Base-by-base conservation (phyloP, 2,797 vertebrate species). In the Agapornis canus region DNA sequence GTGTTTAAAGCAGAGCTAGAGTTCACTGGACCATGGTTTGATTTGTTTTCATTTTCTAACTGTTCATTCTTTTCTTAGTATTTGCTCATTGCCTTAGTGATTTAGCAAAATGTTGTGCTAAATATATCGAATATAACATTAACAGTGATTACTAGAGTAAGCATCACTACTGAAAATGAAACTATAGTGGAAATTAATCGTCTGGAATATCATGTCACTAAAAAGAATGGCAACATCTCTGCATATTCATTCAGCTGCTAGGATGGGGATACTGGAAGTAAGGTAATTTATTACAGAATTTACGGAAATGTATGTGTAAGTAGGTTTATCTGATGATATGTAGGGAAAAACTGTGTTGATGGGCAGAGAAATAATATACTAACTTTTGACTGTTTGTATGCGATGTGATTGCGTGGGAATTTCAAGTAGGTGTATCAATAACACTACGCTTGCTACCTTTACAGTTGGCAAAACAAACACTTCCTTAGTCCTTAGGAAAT, bases 21-120 rank as follows among this genome's bases (percentile, higher is more conserved):
- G 69, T 72, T 96, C 87, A 87, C 63, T 90, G 84, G 84, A 86
- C 86, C 69, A 7, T 93, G 69, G 29, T 69, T 86, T 69, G 13
- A 16, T 92, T 93, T 95, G 72, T 78, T 93, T 93, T 86, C 72
- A n/a, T 69, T 91, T 96, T 92, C 40, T 77, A 69, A 54, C 66
- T 80, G 9, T 48, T 91, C 17, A 35, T 86, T 94, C 48, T 86
- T 78, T 87, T 80, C 47, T 37, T 73, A 54, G 51, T 69, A 27
- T 87, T 69, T 91, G 17, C n/a, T 85, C 19, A 32, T 82, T 93
- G 57, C 43, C 43, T 65, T 78, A 35, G 32, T 0, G 0, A 70
- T 80, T 70, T 51, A 79, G 65, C 52, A 59, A 69, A 49, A 66
- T 11, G 5, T 39, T 79, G 10, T 77, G 21, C 75, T 90, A 68